These are phyloP conservation scores for Myanophis thanlyinensis DNA, from an alignment of 2,113 vertebrate genomes.

Conservation along the genomic window DNA sequence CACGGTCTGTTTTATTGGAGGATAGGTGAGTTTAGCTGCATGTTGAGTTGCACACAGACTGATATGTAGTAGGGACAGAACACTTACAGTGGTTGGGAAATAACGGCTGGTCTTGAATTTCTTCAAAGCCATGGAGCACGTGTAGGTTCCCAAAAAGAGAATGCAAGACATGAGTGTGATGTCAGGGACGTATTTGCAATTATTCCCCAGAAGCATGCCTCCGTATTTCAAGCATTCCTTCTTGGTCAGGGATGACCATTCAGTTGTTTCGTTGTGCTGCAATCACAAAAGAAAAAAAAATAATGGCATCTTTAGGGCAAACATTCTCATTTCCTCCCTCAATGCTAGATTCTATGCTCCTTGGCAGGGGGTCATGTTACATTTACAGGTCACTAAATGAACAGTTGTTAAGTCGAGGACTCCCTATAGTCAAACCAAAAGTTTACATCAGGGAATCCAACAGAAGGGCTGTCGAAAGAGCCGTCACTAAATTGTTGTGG, in stretches of 20 bases:
- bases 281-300: constrained; percentile 41
- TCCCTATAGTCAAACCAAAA: too few relatives aligned
- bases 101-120: constrained; percentile 97
- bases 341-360: not conserved
- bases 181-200: constrained; percentile 88
- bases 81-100: constrained; percentile 95
- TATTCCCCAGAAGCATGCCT: constrained; percentile 83
- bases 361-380: not conserved
- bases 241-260: constrained; percentile 83
- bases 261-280: constrained; percentile 72
- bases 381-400: too few relatives aligned
- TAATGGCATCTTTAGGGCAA: not conserved
- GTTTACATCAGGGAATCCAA: too few relatives aligned
- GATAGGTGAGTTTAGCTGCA: too few relatives aligned
- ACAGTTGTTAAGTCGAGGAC: too few relatives aligned
- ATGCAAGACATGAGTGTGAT: constrained; percentile 97
- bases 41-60: too few relatives aligned
- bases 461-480: too few relatives aligned
- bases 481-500: too few relatives aligned
- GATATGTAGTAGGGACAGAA: too few relatives aligned
- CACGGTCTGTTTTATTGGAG: too few relatives aligned
- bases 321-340: not conserved
- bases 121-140: constrained; percentile 95
- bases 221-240: constrained; percentile 85
- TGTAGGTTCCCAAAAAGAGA: constrained; percentile 97